phyloP scores from a whole-genome alignment of 2,797 vertebrate species.

The Megalops cyprinoides region DNA sequence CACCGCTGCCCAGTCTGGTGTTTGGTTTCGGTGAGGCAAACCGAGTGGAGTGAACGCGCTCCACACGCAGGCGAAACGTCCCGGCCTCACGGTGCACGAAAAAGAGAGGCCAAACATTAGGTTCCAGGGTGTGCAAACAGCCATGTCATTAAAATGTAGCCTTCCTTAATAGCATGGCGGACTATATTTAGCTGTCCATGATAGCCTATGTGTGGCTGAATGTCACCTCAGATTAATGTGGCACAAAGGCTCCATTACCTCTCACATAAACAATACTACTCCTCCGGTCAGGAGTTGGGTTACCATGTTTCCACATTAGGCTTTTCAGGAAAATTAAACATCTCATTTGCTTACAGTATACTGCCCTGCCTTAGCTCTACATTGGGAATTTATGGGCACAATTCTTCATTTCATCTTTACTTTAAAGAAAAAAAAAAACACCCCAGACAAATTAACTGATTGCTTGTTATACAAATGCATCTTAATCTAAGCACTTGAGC shows the following conservation, averaged over 20 bases:
- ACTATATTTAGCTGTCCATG: conserved; percentile 61
- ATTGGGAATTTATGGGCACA: not conserved
- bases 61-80: conserved; percentile 44
- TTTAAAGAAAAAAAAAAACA: not conserved
- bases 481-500: too few species aligned
- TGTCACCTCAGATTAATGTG: conserved; percentile 63
- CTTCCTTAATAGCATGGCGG: conserved; percentile 44
- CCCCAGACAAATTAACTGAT: too few species aligned
- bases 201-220: conserved; percentile 59
- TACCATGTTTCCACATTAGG: conserved; percentile 38
- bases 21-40: too few species aligned
- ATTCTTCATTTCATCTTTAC: not conserved
- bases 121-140: conserved; percentile 51
- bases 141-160: conserved; percentile 50
- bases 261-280: conserved; percentile 49
- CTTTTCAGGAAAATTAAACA: conserved; percentile 34
- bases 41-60: conserved; percentile 38
- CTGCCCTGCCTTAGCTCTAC: not conserved
- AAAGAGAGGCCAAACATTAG: conserved; percentile 38
- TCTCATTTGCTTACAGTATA: not conserved
- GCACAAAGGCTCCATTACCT: conserved; percentile 40
- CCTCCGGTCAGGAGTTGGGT: conserved; percentile 30
- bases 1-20: too few species aligned
- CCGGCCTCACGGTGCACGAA: conserved; percentile 43
- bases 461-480: too few species aligned